These are phyloP conservation scores for Leuciscus waleckii DNA, from an alignment of 2,797 vertebrate species.

Conservation along the genomic window DNA sequence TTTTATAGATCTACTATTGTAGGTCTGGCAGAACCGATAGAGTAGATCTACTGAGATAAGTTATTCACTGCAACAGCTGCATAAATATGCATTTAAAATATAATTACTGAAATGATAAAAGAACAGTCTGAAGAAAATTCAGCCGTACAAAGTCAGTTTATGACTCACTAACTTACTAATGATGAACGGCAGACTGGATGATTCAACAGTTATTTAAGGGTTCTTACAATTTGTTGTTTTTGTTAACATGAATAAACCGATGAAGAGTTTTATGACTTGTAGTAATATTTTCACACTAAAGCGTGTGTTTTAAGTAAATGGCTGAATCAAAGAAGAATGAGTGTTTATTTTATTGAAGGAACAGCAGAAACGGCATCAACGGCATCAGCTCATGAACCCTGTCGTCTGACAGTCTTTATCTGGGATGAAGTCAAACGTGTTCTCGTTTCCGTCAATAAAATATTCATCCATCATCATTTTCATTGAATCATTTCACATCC, in stretches of 20 bases:
- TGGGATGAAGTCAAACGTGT: too few relatives aligned
- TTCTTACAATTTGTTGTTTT: not conserved
- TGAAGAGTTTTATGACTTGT: not conserved
- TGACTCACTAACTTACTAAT: not conserved
- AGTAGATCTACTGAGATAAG: not conserved
- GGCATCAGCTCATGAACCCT: too few relatives aligned
- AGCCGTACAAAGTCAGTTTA: not conserved
- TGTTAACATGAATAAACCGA: not conserved
- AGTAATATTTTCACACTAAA: not conserved
- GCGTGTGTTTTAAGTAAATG: not conserved
- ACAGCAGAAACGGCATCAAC: too few relatives aligned
- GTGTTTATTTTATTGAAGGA: too few relatives aligned
- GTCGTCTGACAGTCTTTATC: too few relatives aligned
- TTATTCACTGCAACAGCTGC: not conserved
- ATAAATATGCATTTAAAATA: not conserved
- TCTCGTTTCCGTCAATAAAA: not conserved
- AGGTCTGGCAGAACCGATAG: not conserved
- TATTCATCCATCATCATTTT: not conserved
- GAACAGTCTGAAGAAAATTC: too few relatives aligned
- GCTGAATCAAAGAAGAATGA: not conserved
- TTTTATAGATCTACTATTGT: slow-evolving; percentile 13
- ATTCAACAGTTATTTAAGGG: not conserved
- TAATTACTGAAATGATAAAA: not conserved
- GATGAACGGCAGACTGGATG: not conserved
- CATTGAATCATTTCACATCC: not conserved